Evolutionary conservation across 1,140 invertebrate genomes (phyloP).

Genomic region (Druon quercuslanigerum): DNA sequence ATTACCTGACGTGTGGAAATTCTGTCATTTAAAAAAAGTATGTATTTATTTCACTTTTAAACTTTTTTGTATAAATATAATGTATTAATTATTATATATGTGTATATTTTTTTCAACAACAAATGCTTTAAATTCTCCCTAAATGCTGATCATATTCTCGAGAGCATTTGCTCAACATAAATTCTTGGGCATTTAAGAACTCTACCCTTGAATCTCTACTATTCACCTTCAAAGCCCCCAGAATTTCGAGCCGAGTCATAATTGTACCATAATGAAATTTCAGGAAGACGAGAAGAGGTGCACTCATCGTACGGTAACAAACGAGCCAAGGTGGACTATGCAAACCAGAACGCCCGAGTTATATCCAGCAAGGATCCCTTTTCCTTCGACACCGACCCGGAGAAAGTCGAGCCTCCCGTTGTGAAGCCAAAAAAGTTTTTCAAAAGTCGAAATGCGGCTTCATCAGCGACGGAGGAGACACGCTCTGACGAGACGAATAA

Average conservation of each 20-base stretch:
- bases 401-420: constrained; percentile 61
- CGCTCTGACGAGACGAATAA: constrained; percentile 76
- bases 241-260: neutral
- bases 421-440: constrained; percentile 92
- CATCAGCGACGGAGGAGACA: constrained; percentile 65
- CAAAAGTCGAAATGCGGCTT: constrained; percentile 86
- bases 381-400: constrained; percentile 67
- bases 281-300: constrained; percentile 67
- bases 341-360: constrained; percentile 68
- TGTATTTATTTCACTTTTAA: too few relatives aligned
- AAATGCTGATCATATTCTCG: too few relatives aligned
- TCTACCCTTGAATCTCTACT: too few relatives aligned
- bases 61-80: too few relatives aligned
- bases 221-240: too few relatives aligned
- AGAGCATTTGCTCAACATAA: too few relatives aligned
- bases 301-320: constrained; percentile 63
- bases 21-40: too few relatives aligned
- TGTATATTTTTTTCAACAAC: too few relatives aligned
- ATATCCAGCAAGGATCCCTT: constrained; percentile 70
- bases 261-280: constrained; percentile 9
- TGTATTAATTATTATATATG: too few relatives aligned
- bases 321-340: constrained; percentile 69
- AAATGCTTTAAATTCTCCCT: too few relatives aligned
- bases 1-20: too few relatives aligned
- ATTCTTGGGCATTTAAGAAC: too few relatives aligned